Base-by-base conservation (phyloP, 2,113 vertebrate genomes). In the Ceyx margarethae region DNA sequence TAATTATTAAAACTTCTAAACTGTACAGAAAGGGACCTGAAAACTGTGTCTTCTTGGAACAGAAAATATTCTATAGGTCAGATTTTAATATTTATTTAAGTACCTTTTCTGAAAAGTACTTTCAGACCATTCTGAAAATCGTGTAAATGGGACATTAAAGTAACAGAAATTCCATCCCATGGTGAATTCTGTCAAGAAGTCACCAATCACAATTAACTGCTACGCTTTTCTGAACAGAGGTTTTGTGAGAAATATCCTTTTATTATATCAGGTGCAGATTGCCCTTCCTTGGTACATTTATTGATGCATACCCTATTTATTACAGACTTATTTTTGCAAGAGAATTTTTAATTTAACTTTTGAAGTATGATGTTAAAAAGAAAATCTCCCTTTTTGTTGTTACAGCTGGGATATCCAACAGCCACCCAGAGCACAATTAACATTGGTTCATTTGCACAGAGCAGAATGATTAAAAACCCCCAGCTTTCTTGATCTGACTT, bases 241-340 rank as follows among this genome's bases (percentile, higher is more conserved):
- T 64, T 91, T 89, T 0, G 4, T 62, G 78, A 89, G 66, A 93
- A 95, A 87, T 64, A 73, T 40, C 69, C 43, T 80, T 93, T 93
- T 96, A 94, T 89, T 96, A 82, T 85, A 92, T 89, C 95, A 94
- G 92, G 89, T 94, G 91, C 89, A 89, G 87, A 50, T 11, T 82
- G 43, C 72, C 71, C 43, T 89, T 94, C 67, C 48, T 77, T 87
- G 40, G 56, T 87, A 89, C 75, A 91, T 92, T 93, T 94, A 77
- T 85, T 91, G 91, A 71, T 87, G 60, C 64, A 95, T 42, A 56
- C 15, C 66, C 66, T 85, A 85, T 93, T 81, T 94, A 93, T 91
- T 95, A 95, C 6, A n/a, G 54, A 35, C 33, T 91, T 94, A 87
- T 89, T 94, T 92, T 93, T 92, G 56, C 87, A 91, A 45, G 81